These are phyloP conservation scores for Lycaon pictus DNA, from an alignment of 2,113 vertebrate species.

Conservation along the genomic window DNA sequence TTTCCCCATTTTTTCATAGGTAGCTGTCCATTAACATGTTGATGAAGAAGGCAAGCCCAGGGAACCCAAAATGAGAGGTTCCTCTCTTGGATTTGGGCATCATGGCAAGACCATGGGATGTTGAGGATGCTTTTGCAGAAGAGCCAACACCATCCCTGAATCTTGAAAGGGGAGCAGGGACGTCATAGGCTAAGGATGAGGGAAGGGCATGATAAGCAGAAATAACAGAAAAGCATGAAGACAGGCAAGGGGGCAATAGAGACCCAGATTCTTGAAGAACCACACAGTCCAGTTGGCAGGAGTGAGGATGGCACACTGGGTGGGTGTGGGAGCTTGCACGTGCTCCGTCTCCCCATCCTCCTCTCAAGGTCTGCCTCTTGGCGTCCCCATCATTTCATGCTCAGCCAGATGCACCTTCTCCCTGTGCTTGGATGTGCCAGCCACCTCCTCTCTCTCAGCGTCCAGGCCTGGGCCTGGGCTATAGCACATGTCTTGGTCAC, in stretches of 20 bases:
- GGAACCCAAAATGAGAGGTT: background rate
- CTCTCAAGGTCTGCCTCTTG: background rate
- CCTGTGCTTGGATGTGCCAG: background rate
- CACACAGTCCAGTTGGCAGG: background rate
- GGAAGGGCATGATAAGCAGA: background rate
- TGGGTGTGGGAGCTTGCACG: fast-evolving
- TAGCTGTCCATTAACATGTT: background rate
- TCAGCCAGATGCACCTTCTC: fast-evolving
- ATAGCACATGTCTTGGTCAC: background rate
- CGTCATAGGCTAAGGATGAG: background rate
- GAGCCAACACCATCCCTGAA: background rate
- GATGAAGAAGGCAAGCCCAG: background rate
- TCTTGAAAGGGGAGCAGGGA: background rate
- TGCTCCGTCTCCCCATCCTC: fast-evolving
- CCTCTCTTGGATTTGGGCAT: background rate
- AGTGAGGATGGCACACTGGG: fast-evolving
- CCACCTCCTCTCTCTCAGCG: background rate
- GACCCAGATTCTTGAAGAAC: background rate
- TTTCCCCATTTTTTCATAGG: background rate
- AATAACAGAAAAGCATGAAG: background rate
- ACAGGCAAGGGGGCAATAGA: background rate
- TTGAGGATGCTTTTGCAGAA: background rate
- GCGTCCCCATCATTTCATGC: fast-evolving
- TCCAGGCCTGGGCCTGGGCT: too few relatives aligned
- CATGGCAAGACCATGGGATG: background rate